Base-by-base conservation (phyloP, 2,113 vertebrate genomes). In the Cryptotis parvus region DNA sequence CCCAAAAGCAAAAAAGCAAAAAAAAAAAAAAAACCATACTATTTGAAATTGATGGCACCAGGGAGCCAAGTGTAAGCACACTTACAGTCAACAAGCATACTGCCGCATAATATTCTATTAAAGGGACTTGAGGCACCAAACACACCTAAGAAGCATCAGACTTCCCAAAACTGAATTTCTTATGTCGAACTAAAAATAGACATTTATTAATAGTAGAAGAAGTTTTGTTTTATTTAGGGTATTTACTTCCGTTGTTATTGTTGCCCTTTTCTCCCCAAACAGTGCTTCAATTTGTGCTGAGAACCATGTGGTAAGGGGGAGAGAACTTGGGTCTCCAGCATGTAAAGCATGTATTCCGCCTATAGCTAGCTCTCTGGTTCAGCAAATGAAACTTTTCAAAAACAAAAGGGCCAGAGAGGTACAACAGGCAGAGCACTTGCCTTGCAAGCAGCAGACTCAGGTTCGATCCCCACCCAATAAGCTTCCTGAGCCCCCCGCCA, bases 11-110 rank as follows among this genome's bases (percentile, higher is more conserved):
- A n/a, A n/a, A n/a, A n/a, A n/a, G n/a, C n/a, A n/a, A n/a, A n/a
- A n/a, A n/a, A n/a, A n/a, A n/a, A 37, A 88, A 89, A 83, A 92
- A 85, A 90, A 77, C 70, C 69, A 76, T 75, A 84, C 2, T 84
- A 10, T 88, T 92, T 6, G 49, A 41, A 41, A 85, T 24, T 92
- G 87, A 82, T 26, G 29, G 27, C 14, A 22, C 37, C n/a, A 84
- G n/a, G n/a, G n/a, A n/a, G n/a, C n/a, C n/a, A n/a, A n/a, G n/a
- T 61, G 10, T 58, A 58, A 58, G 55, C 29, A 74, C 8, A 74
- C 45, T 33, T 9, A 66, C 49, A 87, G 29, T 81, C n/a, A 68
- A 45, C 31, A 11, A 35, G 79, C n/a, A 91, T 27, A 86, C 11
- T n/a, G 29, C 49, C 80, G 84, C 43, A 22, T 2, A 82, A 9